Conservation (phyloP, 2,113 vertebrate genomes). For the Eleginops maclovinus region DNA sequence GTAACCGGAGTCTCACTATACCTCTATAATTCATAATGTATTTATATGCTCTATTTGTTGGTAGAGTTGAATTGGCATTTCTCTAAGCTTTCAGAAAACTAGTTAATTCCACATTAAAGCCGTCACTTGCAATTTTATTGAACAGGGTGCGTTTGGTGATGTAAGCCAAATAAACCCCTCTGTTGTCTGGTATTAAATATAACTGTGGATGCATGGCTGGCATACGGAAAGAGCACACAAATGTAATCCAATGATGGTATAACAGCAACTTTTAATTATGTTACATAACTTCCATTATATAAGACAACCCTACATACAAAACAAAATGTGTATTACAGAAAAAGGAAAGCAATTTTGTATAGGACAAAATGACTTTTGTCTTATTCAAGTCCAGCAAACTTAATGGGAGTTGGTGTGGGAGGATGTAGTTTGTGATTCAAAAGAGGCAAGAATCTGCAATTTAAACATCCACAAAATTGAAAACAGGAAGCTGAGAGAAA, state of each 20-base stretch:
- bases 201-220: slow-evolving; percentile 32
- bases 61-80: slow-evolving; percentile 22
- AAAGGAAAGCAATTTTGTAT: slow-evolving; percentile 19
- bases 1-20: not conserved
- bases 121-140: slow-evolving; percentile 42
- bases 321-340: slow-evolving; percentile 42
- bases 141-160: slow-evolving; percentile 53
- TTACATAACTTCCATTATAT: slow-evolving; percentile 70
- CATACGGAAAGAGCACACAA: slow-evolving; percentile 48
- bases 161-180: slow-evolving; percentile 54
- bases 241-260: slow-evolving; percentile 54
- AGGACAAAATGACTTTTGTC: slow-evolving; percentile 28
- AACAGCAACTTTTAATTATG: slow-evolving; percentile 71
- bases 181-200: slow-evolving; percentile 66
- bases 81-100: slow-evolving; percentile 40
- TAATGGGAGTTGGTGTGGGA: slow-evolving; percentile 1
- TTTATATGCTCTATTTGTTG: slow-evolving; percentile 19
- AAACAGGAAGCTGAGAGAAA: not conserved
- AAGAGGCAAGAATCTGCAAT: not conserved
- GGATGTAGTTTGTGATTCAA: slow-evolving; percentile 1
- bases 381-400: slow-evolving; percentile 17
- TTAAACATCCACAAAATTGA: not conserved
- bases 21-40: not conserved
- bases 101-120: slow-evolving; percentile 56
- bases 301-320: slow-evolving; percentile 58